Evolutionary conservation across 2,113 vertebrate genomes (phyloP).

Genomic region (Xerus inauris): DNA sequence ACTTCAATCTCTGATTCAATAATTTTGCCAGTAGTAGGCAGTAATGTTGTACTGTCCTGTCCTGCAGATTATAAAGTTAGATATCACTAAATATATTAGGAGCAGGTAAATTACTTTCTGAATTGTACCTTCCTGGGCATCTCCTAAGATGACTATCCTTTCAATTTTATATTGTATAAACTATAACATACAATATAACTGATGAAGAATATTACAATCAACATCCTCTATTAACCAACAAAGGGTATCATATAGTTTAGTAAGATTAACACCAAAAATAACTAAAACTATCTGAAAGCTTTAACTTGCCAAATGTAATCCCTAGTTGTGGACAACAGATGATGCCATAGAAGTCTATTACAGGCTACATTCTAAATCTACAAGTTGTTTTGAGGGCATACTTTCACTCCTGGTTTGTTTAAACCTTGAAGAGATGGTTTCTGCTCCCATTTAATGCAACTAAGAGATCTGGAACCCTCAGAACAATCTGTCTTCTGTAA

Average conservation of each 20-base stretch:
- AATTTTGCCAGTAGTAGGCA: constrained; percentile 46
- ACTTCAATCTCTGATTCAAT: background rate
- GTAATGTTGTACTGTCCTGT: background rate
- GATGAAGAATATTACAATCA: background rate
- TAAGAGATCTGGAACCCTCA: constrained; percentile 14
- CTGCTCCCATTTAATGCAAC: constrained; percentile 39
- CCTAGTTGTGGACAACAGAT: background rate
- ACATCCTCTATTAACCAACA: background rate
- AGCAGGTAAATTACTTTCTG: constrained; percentile 39
- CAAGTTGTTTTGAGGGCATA: background rate
- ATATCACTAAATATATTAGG: background rate
- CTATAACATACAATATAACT: background rate
- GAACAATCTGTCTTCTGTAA: background rate
- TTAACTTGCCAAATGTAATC: constrained; percentile 15
- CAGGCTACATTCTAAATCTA: background rate
- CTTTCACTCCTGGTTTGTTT: background rate
- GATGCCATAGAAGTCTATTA: background rate
- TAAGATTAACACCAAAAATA: constrained; percentile 35
- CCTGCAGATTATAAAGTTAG: background rate
- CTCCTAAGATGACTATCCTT: background rate
- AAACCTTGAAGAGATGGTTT: constrained; percentile 50
- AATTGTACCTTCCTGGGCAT: constrained; percentile 35
- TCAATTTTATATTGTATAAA: constrained; percentile 14
- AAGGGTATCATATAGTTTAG: background rate
- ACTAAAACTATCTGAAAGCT: constrained; percentile 10